A percentile compares a stretch with the other conserved stretches of the same genome.
These are phyloP conservation scores for Hemicentrotus pulcherrimus DNA, from an alignment of 35 echinoderm and acorn worm species.

Conservation along the genomic window DNA sequence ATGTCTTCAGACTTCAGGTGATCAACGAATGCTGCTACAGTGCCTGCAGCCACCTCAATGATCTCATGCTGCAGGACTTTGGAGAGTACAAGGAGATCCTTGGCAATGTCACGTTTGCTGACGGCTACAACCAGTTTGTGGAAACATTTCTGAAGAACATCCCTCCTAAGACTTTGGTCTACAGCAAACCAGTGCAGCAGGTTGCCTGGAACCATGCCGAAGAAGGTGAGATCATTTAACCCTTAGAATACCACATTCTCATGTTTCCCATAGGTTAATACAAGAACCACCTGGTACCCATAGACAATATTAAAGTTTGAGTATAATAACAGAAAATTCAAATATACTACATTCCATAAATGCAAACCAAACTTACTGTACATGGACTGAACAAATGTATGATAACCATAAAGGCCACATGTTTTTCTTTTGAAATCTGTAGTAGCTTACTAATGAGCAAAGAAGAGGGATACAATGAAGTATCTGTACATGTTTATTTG, in stretches of 20 bases:
- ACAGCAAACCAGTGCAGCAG: neutral
- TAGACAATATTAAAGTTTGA: too few species aligned
- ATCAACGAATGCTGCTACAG: constrained; percentile 46
- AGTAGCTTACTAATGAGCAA: too few species aligned
- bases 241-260: neutral
- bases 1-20: constrained; percentile 27
- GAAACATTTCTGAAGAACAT: constrained; percentile 34
- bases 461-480: too few species aligned
- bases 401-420: too few species aligned
- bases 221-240: neutral
- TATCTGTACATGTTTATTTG: too few species aligned
- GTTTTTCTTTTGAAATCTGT: too few species aligned
- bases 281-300: too few species aligned
- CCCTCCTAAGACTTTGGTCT: neutral
- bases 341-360: too few species aligned
- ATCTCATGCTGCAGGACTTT: constrained; percentile 52
- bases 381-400: too few species aligned
- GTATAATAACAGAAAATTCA: too few species aligned
- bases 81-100: constrained; percentile 50
- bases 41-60: constrained; percentile 34
- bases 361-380: too few species aligned
- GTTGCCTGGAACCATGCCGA: neutral
- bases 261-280: too few species aligned
- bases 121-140: constrained; percentile 46
- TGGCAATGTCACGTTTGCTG: constrained; percentile 10